Base-by-base conservation (phyloP, 2,113 vertebrate genomes). In the Orcinus orca region DNA sequence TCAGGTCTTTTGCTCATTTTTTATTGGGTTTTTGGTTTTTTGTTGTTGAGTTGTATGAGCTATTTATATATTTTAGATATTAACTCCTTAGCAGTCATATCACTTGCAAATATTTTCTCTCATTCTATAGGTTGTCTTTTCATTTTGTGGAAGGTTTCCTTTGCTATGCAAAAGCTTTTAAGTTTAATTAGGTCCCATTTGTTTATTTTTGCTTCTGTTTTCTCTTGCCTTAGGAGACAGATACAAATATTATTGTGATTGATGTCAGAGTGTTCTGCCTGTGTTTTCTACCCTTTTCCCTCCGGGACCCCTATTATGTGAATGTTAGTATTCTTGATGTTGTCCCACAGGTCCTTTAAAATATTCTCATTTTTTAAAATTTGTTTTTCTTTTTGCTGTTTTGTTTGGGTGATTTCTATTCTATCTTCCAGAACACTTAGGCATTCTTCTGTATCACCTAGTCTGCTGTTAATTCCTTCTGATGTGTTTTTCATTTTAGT, bases 121-220 rank as follows among this genome's bases (percentile, higher is more conserved):
- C 5, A 21, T 33, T 31, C 0, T 41, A 23, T 73, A 0, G 3
- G 20, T 55, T 79, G 7, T n/a, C 18, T 53, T 79, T 36, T 55
- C 20, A 55, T 55, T 79, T 55, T 36, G 33, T 55, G 55, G 31
- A 79, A 55, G 76, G 33, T 55, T 55, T 79, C 50, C 76, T 79
- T 79, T 55, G 50, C 33, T 79, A 14, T 55, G 50, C 20, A 53
- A 79, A 79, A 79, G 11, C 6, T 79, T n/a, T 77, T 33, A 53
- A 53, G 50, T 79, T 55, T 53, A 79, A n/a, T 79, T 55, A 55
- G 53, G 10, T 25, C 11, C 31, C 50, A 8, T 36, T 79, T n/a
- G 47, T 53, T 79, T 23, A n/a, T n/a, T 79, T 55, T n/a, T 79
- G 50, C 47, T 79, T 79, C 11, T 25, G 74, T 12, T 79, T 50